Evolutionary conservation across 1,140 invertebrate genomes (phyloP), one percentile per base, ranked within the genome.

Genomic region (Papilio aristodemus): DNA sequence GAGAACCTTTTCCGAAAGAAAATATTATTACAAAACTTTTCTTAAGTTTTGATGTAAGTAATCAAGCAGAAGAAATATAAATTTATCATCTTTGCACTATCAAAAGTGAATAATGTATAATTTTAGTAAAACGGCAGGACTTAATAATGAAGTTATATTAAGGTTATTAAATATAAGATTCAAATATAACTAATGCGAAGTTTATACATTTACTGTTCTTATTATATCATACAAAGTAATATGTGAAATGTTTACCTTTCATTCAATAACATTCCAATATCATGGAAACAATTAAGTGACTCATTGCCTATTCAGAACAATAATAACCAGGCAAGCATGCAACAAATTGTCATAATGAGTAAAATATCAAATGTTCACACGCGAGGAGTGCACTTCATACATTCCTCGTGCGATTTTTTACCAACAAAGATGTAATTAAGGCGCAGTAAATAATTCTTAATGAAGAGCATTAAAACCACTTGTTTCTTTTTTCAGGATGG

Each of bases 281-380:
- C 83, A 87, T 89, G 82, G 81, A 85, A 85, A 88, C 79, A 70
- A 85, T 87, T 81, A 83, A 82, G 75, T 67, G 59, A 73, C 60
- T 83, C 73, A 84, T 87, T 89, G 72, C 60, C 67, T 83, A 87
- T 85, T 87, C 85, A 76, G 85, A 84, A 85, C 85, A 83, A 74
- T 81, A 85, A 68, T 79, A 81, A 83, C n/a, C 77, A 67, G 67
- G 67, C 74, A 73, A 71, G 76, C 86, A 89, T 87, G 88, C 85
- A 79, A 87, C 71, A 57, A 74, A 81, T 79, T 87, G 80, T 85
- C 78, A 81, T 80, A 80, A 84, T 77, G 73, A 78, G 79, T 84
- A 79, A 86, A 82, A 85, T 82, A 87, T 75, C 74, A 76, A 84
- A 81, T 82, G 78, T 73, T 72, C 64, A 67, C 86, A 87, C 84